Evolutionary conservation across 2,797 vertebrate species (phyloP).

Genomic region (Cirrhinus molitorella): DNA sequence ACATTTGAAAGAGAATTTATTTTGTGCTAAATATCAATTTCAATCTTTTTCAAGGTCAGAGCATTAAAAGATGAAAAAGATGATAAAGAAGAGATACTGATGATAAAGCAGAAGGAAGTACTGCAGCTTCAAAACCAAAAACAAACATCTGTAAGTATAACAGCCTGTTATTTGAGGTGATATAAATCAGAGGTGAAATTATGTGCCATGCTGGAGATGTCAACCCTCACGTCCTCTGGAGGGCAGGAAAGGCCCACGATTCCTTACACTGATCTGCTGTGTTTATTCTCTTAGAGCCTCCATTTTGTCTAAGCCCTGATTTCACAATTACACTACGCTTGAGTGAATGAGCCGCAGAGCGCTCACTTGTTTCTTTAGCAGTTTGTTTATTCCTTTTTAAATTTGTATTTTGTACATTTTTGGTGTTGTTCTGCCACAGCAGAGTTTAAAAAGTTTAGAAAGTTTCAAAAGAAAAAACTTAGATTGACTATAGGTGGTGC

Average conservation of each 20-base stretch:
- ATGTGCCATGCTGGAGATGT: constrained; percentile 25
- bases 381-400: constrained; percentile 41
- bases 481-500: constrained; percentile 31
- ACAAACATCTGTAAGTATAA: constrained; percentile 72
- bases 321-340: constrained; percentile 46
- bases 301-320: constrained; percentile 57
- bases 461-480: not conserved
- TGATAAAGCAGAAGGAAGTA: constrained; percentile 57
- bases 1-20: not conserved
- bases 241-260: constrained; percentile 63
- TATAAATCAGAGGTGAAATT: constrained; percentile 14
- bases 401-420: constrained; percentile 32
- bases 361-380: constrained; percentile 35
- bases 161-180: not conserved
- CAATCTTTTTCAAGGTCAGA: constrained; percentile 65
- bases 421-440: not conserved
- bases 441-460: constrained; percentile 27
- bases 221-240: constrained; percentile 63
- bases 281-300: constrained; percentile 45
- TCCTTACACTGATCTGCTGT: constrained; percentile 50
- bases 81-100: constrained; percentile 60
- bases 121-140: constrained; percentile 63
- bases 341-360: constrained; percentile 32
- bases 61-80: constrained; percentile 67
- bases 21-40: not conserved